Percentiles rank a stretch among this genome's conserved stretches.
Conservation (phyloP, 2,113 vertebrate genomes). For the Okapia johnstoni region DNA sequence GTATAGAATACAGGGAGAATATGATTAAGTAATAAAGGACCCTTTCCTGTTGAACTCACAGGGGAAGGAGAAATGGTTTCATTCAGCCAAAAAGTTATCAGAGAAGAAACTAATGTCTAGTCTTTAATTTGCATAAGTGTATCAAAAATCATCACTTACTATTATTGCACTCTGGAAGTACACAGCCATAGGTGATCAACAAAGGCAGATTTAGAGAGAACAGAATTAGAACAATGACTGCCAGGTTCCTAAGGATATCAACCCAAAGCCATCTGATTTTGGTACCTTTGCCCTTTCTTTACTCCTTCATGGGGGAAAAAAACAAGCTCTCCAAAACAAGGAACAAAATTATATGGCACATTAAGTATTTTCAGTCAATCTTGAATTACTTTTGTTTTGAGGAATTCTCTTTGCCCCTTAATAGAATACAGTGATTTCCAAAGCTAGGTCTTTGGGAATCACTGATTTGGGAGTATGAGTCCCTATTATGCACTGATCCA, state of each 20-base stretch:
- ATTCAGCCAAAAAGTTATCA: conserved; percentile 28
- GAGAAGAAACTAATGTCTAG: conserved; percentile 24
- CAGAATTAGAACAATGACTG: neutral
- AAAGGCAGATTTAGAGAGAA: neutral
- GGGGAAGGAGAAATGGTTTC: neutral
- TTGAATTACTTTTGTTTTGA: neutral
- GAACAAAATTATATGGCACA: neutral
- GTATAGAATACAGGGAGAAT: neutral
- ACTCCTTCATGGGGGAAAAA: neutral
- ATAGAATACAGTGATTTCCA: neutral
- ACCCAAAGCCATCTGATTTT: neutral
- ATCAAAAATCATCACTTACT: neutral
- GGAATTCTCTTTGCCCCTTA: neutral
- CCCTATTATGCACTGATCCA: neutral
- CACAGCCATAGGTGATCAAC: neutral
- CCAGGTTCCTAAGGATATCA: neutral
- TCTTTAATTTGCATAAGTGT: neutral
- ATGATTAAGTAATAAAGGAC: neutral
- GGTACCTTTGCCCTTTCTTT: neutral
- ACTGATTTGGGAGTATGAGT: neutral
- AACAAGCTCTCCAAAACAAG: neutral
- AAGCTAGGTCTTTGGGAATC: neutral
- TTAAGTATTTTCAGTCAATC: neutral
- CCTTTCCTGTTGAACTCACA: neutral
- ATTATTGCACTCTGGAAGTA: neutral